phyloP scores from a whole-genome alignment of 2,113 vertebrate species.

The Thermophis baileyi region DNA sequence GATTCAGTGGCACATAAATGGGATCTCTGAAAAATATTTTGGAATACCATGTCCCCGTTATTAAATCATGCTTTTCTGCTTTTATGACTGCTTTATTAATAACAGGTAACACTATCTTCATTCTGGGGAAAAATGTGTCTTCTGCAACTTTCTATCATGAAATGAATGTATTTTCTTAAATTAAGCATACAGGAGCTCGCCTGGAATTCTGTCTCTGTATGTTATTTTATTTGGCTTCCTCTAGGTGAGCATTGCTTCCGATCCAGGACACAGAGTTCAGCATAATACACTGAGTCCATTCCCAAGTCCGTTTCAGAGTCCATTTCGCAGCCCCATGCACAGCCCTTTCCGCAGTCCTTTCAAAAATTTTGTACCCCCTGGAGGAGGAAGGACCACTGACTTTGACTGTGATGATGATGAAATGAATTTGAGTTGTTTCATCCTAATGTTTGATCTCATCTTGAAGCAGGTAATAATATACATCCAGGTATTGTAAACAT shows the following conservation, averaged over 20 bases:
- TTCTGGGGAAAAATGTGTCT: not conserved
- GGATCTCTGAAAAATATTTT: not conserved
- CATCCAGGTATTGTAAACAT: not conserved
- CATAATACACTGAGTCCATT: conserved; percentile 92
- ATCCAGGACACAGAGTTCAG: conserved; percentile 88
- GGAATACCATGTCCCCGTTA: not conserved
- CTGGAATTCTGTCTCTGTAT: not conserved
- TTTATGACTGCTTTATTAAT: not conserved
- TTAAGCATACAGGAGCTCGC: fast-evolving
- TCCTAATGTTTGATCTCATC: conserved; percentile 99
- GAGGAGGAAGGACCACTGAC: conserved; percentile 83
- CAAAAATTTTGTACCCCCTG: conserved; percentile 88
- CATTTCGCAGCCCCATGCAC: conserved; percentile 86
- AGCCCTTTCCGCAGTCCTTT: conserved; percentile 88
- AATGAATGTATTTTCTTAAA: conserved; percentile 4
- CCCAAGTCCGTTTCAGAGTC: conserved; percentile 95
- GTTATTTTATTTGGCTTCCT: conserved; percentile 32
- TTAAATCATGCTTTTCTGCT: not conserved
- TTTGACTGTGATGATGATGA: conserved; percentile 96
- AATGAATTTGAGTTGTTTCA: conserved; percentile 98
- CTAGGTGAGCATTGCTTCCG: conserved; percentile 93
- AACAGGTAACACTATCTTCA: not conserved
- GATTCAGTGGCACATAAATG: not conserved
- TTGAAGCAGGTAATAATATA: conserved; percentile 87
- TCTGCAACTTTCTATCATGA: not conserved